These are phyloP conservation scores for Nesogale talazaci DNA, from an alignment of 2,113 vertebrate species.

Conservation along the genomic window DNA sequence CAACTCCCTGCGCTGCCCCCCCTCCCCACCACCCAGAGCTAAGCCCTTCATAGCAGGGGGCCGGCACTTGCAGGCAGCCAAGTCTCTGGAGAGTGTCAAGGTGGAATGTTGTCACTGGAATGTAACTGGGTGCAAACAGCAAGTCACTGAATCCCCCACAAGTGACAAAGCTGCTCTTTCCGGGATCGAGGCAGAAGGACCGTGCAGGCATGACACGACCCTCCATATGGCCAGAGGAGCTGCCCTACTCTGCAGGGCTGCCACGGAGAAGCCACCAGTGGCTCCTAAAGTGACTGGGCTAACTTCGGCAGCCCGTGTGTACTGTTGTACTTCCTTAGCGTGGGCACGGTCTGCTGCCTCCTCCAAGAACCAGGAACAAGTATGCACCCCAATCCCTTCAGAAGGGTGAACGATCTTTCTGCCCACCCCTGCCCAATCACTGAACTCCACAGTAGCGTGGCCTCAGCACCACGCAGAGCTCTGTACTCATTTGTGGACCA, in stretches of 20 bases:
- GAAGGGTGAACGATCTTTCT: neutral
- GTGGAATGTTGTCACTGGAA: too few species aligned
- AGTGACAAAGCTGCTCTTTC: too few species aligned
- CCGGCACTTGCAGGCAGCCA: neutral
- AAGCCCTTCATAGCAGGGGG: neutral
- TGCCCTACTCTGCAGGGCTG: neutral
- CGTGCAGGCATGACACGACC: too few species aligned
- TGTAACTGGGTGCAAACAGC: too few species aligned
- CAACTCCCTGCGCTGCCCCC: too few species aligned
- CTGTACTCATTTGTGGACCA: neutral
- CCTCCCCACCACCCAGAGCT: neutral
- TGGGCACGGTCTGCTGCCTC: neutral
- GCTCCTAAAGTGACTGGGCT: neutral
- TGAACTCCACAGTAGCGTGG: too few species aligned
- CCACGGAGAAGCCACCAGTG: neutral
- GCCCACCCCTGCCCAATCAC: neutral
- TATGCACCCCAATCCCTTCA: neutral
- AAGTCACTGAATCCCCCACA: neutral
- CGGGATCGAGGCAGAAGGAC: neutral
- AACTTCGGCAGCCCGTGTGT: neutral
- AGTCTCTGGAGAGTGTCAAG: neutral
- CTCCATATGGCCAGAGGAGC: neutral
- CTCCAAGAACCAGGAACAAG: neutral
- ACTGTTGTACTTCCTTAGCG: neutral
- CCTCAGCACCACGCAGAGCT: neutral